Conservation (phyloP, 2,888 invertebrate species). For the Pollenia griseotomentosa region DNA sequence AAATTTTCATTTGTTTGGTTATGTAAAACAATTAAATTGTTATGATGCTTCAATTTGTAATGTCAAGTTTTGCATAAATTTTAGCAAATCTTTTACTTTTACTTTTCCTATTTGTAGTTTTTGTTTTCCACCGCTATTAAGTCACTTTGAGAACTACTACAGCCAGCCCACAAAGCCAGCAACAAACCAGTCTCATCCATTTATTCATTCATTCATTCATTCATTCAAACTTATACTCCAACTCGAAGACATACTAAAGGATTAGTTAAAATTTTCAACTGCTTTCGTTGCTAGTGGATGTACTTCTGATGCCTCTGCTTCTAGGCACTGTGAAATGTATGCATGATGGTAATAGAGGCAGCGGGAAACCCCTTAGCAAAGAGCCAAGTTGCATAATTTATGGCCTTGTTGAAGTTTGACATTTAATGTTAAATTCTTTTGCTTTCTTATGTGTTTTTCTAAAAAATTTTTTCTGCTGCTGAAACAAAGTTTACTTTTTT, state of each 20-base stretch:
- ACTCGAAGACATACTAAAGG: background rate
- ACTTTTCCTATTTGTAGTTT: background rate
- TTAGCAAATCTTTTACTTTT: conserved; percentile 46
- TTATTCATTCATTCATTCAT: conserved; percentile 50
- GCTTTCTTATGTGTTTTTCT: conserved; percentile 20
- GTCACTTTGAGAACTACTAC: background rate
- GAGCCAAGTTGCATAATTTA: conserved; percentile 69
- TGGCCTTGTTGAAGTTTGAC: conserved; percentile 69
- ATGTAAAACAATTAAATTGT: conserved; percentile 32
- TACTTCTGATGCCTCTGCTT: background rate
- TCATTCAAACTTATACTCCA: background rate
- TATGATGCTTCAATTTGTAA: conserved; percentile 14
- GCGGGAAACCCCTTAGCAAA: conserved; percentile 15
- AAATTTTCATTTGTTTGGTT: no score
- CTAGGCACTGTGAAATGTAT: background rate
- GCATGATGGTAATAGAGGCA: background rate
- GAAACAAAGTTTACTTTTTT: background rate
- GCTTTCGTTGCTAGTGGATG: background rate
- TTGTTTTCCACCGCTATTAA: background rate
- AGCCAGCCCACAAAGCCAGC: background rate
- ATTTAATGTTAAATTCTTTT: conserved; percentile 63
- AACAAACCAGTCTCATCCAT: conserved; percentile 24
- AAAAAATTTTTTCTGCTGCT: conserved; percentile 3
- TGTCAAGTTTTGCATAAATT: conserved; percentile 66
- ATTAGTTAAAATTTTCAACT: conserved; percentile 3